A percentile compares a stretch with the other conserved stretches of the same genome.
Conservation (phyloP, 1,140 invertebrate genomes). For the Mycetomoellerius zeteki region DNA sequence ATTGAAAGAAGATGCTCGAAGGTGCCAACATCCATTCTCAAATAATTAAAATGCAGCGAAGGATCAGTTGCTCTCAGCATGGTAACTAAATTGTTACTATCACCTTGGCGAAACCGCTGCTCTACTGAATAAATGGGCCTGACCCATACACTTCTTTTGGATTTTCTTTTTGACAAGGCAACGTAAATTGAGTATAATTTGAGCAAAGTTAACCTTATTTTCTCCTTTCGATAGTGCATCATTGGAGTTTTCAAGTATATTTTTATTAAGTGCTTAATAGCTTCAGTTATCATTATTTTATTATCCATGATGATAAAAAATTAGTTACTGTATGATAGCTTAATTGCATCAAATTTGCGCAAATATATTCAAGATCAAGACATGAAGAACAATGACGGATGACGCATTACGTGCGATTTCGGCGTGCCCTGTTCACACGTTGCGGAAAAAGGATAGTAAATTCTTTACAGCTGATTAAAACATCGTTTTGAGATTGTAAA, state of each 20-base stretch:
- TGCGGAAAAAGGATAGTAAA: not conserved
- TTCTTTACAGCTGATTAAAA: not conserved
- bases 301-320: not conserved
- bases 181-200: not conserved
- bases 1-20: slow-evolving; percentile 1
- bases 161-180: not conserved
- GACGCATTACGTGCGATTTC: not conserved
- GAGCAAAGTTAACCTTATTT: not conserved
- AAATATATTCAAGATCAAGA: no score
- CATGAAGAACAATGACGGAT: not conserved
- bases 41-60: slow-evolving; percentile 1
- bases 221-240: not conserved
- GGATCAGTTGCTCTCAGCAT: not conserved
- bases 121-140: no score
- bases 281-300: not conserved
- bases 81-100: slow-evolving; percentile 1
- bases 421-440: not conserved
- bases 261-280: not conserved
- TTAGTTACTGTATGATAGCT: no score
- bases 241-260: slow-evolving; percentile 11
- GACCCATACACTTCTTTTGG: no score
- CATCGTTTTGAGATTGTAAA: not conserved
- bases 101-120: slow-evolving; percentile 9
- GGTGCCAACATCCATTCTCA: not conserved
- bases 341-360: no score